phyloP scores from a whole-genome alignment of 2,797 vertebrate genomes.

The Pelodytes ibericus region DNA sequence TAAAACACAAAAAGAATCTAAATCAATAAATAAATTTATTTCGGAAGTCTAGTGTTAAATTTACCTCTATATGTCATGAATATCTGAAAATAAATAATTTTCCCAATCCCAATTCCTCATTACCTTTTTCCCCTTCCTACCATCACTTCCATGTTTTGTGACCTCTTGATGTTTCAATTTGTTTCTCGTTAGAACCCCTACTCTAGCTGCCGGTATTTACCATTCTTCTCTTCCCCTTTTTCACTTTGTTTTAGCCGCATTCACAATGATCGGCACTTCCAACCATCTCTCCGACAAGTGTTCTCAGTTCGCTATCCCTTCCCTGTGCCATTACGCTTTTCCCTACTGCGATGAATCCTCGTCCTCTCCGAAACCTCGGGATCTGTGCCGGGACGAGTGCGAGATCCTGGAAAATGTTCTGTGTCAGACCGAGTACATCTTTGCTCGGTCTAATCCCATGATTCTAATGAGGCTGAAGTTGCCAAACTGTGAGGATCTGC shows the following conservation, averaged over 20 bases:
- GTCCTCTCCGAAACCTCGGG: conserved; percentile 86
- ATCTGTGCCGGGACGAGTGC: conserved; percentile 95
- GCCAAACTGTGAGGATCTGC: conserved; percentile 95
- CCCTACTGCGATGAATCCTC: conserved; percentile 89
- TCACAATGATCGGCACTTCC: conserved; percentile 98
- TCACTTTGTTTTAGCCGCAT: conserved; percentile 81
- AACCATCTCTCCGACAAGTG: conserved; percentile 96
- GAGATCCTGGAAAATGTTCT: conserved; percentile 97
- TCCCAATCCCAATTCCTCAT: too few relatives aligned
- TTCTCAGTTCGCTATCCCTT: conserved; percentile 96
- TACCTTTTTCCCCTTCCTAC: too few relatives aligned
- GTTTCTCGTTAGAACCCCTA: too few relatives aligned
- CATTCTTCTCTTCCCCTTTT: background rate
- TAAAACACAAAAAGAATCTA: too few relatives aligned
- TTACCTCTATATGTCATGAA: too few relatives aligned
- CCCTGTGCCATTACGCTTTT: conserved; percentile 96
- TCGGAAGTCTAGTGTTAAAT: too few relatives aligned
- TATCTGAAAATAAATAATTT: too few relatives aligned
- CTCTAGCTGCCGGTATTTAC: too few relatives aligned
- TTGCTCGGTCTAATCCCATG: conserved; percentile 93
- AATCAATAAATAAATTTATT: too few relatives aligned
- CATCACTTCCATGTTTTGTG: too few relatives aligned
- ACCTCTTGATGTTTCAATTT: too few relatives aligned
- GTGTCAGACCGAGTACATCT: conserved; percentile 97
- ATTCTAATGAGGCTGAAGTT: conserved; percentile 95